Evolutionary conservation across 2,888 invertebrate genomes (phyloP), one percentile per base, ranked within the genome.

Genomic region (Uloborus plumipes): DNA sequence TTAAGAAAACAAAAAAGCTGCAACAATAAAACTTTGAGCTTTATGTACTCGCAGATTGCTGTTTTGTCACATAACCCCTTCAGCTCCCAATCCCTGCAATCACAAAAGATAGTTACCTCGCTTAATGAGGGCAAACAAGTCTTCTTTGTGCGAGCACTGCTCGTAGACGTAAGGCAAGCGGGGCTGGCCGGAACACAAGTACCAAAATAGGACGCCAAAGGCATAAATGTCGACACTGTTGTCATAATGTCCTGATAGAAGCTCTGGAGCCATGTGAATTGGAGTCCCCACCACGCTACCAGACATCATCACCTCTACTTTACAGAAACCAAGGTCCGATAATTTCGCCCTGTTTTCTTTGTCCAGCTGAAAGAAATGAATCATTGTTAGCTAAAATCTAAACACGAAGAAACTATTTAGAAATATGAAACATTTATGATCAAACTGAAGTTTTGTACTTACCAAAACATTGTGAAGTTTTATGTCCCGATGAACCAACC

Each of bases 221-320:
- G 96, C 96, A 88, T 96, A 96, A 0, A 95, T 94, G 87, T 96
- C 95, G 11, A 96, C 95, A 77, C 93, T 92, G 83, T 93, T 93
- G 88, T 94, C 94, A 87, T 95, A 95, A 84, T 92, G 92, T 0
- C 95, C 94, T 7, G 92, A 92, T 77, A 95, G 91, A 70, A 96
- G 90, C 88, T 96, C 95, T 0, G 96, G 96, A 13, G 95, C 95
- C 95, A 96, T 95, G 89, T 96, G 95, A 79, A 95, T 94, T 0
- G 95, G 96, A 3, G 94, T 94, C 66, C 94, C 95, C 26, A 96
- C 95, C 79, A 96, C 93, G 84, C 95, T 95, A 0, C 95, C 95
- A 0, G 94, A 94, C 92, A 96, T 94, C 91, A 96, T 94, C 1
- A 95, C 95, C 88, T 94, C 94, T 1, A 94, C 94, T 84, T 95